Evolutionary conservation across 2,888 invertebrate species (phyloP).

Genomic region (Acleris cristana): DNA sequence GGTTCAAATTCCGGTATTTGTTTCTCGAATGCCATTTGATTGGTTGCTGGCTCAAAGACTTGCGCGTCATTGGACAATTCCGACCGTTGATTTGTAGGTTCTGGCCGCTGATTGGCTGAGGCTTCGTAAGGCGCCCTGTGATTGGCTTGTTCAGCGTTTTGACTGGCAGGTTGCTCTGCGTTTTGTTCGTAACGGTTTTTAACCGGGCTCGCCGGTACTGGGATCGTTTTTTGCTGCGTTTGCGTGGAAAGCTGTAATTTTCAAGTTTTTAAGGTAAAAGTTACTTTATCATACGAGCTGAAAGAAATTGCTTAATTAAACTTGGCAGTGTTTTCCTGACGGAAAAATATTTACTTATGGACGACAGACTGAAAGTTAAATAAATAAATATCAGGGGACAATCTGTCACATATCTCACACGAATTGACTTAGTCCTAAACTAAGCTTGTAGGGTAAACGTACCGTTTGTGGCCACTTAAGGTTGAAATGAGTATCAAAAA

Average conservation of each 20-base stretch:
- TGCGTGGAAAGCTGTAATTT: slow-evolving; percentile 38
- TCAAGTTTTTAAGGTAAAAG: slow-evolving; percentile 10
- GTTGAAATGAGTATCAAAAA: too few species aligned
- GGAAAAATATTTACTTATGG: too few species aligned
- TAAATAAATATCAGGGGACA: too few species aligned
- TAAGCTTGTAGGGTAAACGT: too few species aligned
- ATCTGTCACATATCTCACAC: too few species aligned
- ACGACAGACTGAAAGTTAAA: too few species aligned
- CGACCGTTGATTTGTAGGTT: slow-evolving; percentile 27
- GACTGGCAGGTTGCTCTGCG: slow-evolving; percentile 41
- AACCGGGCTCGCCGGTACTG: slow-evolving; percentile 50
- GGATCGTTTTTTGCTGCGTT: slow-evolving; percentile 43
- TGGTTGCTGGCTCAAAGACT: slow-evolving; percentile 35
- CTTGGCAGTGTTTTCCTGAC: too few species aligned
- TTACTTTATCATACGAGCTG: too few species aligned
- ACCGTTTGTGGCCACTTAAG: too few species aligned
- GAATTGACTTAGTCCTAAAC: too few species aligned
- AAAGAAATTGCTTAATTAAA: too few species aligned
- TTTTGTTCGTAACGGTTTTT: slow-evolving; percentile 47
- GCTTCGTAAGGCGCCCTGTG: slow-evolving; percentile 35
- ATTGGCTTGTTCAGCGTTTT: slow-evolving; percentile 36
- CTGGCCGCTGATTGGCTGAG: slow-evolving; percentile 42
- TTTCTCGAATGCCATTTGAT: slow-evolving; percentile 31
- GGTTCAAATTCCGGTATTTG: slow-evolving; percentile 34
- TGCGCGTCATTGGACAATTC: slow-evolving; percentile 21